Conservation (phyloP, 1,140 invertebrate species). For the Calosoma granatense region DNA sequence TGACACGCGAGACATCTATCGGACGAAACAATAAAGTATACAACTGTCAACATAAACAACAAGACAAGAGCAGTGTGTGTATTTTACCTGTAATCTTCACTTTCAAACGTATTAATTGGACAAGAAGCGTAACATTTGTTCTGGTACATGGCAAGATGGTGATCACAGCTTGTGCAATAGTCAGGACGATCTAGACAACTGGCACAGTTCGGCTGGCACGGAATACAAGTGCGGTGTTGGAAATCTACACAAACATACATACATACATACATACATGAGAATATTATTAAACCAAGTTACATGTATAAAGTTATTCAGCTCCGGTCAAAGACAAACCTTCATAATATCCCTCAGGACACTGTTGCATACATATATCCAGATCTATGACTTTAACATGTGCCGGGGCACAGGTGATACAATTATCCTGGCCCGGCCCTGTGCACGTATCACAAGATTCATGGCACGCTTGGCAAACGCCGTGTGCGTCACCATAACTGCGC, state of each 20-base stretch:
- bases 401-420: constrained; percentile 69
- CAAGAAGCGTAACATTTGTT: constrained; percentile 72
- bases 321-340: no score
- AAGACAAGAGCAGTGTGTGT: no score
- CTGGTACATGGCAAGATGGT: constrained; percentile 68
- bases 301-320: no score
- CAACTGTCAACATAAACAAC: background rate
- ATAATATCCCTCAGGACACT: constrained; percentile 77
- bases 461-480: constrained; percentile 67
- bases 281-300: background rate
- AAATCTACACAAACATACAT: constrained; percentile 44
- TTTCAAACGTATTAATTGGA: constrained; percentile 69
- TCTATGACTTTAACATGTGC: constrained; percentile 67
- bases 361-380: constrained; percentile 68
- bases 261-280: constrained; percentile 7
- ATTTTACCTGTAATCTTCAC: constrained; percentile 62
- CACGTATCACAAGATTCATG: constrained; percentile 78
- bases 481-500: constrained; percentile 65
- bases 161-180: constrained; percentile 71
- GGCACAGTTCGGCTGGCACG: constrained; percentile 69
- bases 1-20: constrained; percentile 69
- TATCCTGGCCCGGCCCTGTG: constrained; percentile 70
- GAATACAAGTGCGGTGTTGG: constrained; percentile 61
- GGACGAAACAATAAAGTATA: constrained; percentile 15
- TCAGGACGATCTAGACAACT: constrained; percentile 71